Evolutionary conservation across 1,140 invertebrate genomes (phyloP).

Genomic region (Pogonomyrmex californicus): DNA sequence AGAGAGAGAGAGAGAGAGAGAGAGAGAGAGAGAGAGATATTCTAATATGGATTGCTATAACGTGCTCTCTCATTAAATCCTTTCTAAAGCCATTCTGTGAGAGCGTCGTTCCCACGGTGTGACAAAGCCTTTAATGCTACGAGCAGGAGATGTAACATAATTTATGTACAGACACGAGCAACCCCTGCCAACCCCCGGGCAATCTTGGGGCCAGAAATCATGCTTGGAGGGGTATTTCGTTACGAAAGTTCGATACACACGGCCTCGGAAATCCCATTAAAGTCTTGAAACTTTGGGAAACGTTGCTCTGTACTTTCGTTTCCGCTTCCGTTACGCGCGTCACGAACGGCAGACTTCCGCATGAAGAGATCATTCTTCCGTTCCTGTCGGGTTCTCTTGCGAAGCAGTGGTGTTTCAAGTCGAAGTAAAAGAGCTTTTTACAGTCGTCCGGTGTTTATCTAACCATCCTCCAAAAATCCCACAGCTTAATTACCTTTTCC

Average conservation of each 20-base stretch:
- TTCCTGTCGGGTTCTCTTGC: not conserved
- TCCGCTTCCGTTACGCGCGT: conserved; percentile 30
- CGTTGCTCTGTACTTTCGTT: conserved; percentile 58
- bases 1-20: too few relatives aligned
- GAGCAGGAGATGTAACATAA: conserved; percentile 37
- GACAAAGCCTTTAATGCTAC: conserved; percentile 5
- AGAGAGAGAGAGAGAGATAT: not conserved
- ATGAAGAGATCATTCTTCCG: not conserved
- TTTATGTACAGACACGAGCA: conserved; percentile 29
- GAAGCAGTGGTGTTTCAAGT: not conserved
- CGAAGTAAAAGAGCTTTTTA: not conserved
- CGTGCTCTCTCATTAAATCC: conserved; percentile 39
- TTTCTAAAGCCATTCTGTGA: not conserved
- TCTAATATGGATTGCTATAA: not conserved
- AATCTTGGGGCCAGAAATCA: conserved; percentile 41
- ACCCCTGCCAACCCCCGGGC: not conserved
- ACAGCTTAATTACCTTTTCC: not conserved
- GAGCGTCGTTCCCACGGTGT: conserved; percentile 24
- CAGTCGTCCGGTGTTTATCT: not conserved
- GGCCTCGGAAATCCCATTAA: conserved; percentile 73
- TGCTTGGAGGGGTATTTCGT: conserved; percentile 44
- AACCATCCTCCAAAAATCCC: not conserved
- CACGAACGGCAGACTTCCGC: not conserved
- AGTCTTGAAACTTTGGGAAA: conserved; percentile 72
- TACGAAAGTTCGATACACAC: conserved; percentile 50